A percentile compares a stretch with the other conserved stretches of the same genome.
Evolutionary conservation across 2,113 vertebrate genomes (phyloP).

Genomic region (Elaphurus davidianus): DNA sequence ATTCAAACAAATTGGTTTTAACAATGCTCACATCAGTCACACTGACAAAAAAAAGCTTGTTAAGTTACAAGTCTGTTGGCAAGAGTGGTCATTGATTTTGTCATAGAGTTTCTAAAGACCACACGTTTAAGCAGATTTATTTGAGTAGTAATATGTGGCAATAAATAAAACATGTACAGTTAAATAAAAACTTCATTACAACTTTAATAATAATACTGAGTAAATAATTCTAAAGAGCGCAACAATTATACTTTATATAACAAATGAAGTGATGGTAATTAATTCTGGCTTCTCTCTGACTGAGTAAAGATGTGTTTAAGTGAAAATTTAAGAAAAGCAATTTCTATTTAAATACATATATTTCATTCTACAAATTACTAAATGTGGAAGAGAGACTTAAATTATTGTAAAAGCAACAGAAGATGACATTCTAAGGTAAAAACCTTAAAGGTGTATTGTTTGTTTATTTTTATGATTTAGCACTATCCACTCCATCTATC

Average conservation of each 20-base stretch:
- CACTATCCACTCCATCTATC: neutral
- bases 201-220: neutral
- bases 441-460: constrained; percentile 29
- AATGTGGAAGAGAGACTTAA: constrained; percentile 23
- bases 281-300: neutral
- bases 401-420: constrained; percentile 34
- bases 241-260: neutral
- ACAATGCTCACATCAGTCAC: neutral
- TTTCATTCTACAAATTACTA: constrained; percentile 31
- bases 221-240: constrained; percentile 21
- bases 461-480: constrained; percentile 40
- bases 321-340: constrained; percentile 23
- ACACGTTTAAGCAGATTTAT: constrained; percentile 15
- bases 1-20: constrained; percentile 36
- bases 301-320: neutral
- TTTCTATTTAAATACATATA: neutral
- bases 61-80: constrained; percentile 30
- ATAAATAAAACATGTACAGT: constrained; percentile 16
- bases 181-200: neutral
- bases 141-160: constrained; percentile 6
- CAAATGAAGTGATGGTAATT: constrained; percentile 15
- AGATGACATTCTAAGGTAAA: constrained; percentile 13
- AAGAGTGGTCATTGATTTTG: constrained; percentile 7
- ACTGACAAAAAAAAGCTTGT: neutral
- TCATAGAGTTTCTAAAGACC: neutral